Base-by-base conservation (phyloP, 2,113 vertebrate species). In the Chaetodon auriga region DNA sequence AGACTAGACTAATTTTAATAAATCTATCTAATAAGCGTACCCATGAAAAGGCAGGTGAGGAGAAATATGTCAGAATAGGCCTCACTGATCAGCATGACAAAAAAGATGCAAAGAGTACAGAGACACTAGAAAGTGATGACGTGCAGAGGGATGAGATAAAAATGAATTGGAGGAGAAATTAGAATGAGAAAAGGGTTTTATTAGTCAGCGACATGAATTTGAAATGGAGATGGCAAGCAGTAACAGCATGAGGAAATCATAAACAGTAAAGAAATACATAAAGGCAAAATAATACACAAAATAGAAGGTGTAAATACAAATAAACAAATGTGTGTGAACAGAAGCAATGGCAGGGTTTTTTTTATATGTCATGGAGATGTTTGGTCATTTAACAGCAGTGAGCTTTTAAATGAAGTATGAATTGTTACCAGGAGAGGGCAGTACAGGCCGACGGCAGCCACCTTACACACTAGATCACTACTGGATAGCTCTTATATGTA, bases 101-200 rank as follows among this genome's bases (percentile, higher is more conserved):
- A 58, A 38, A 76, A 80, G 72, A 43, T 58, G n/a, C 1, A 38
- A 30, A 18, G 11, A 63, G n/a, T 0, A 43, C 38, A 53, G 53
- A 80, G 25, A 70, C 35, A 23, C 7, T 19, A 18, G 48, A 65
- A 72, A 4, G 12, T 19, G 45, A 78, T 54, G 18, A 65, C 58
- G 46, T 64, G 23, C 19, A 75, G 55, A 71, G 1, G n/a, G 78
- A 30, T 15, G 3, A 13, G 5, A 41, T 36, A 13, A 57, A 68
- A 72, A 82, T 68, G 68, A 90, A 83, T 79, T 73, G 43, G 60
- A 84, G 76, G 23, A 89, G 38, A 14, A 43, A 10, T 12, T 18
- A 75, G 46, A 62, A 68, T 64, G 76, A 85, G 82, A 82, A 68
- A 71, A 51, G 9, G 0, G 49, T 86, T 93, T 93, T 93, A 93